A percentile compares a stretch with the other conserved stretches of the same genome.
phyloP scores from a whole-genome alignment of 2,113 vertebrate genomes.

The Toxotes chatareus region DNA sequence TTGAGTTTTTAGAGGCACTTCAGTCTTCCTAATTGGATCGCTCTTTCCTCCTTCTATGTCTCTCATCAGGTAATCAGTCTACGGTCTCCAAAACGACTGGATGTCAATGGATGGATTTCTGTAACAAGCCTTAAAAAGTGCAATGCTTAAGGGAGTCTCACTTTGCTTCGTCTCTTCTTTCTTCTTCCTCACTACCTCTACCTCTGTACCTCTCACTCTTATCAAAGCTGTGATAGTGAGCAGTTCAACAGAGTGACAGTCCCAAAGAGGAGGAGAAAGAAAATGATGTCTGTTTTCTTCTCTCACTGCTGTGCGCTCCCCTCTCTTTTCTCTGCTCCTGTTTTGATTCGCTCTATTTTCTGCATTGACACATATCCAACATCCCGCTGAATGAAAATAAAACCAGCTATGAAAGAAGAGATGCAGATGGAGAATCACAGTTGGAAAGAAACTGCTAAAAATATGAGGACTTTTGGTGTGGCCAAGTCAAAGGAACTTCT shows the following conservation, averaged over 20 bases:
- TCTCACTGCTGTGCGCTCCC: slow-evolving; percentile 14
- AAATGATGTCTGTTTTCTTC: slow-evolving; percentile 40
- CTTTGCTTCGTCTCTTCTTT: slow-evolving; percentile 48
- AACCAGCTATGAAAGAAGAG: slow-evolving; percentile 31
- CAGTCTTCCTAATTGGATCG: slow-evolving; percentile 68
- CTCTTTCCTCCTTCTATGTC: slow-evolving; percentile 39
- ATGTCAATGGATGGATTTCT: slow-evolving; percentile 56
- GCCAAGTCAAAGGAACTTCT: slow-evolving; percentile 38
- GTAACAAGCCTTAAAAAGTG: slow-evolving; percentile 58
- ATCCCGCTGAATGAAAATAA: slow-evolving; percentile 47
- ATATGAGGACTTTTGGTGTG: slow-evolving; percentile 21
- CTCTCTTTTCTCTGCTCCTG: slow-evolving; percentile 28
- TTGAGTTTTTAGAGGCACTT: slow-evolving; percentile 62
- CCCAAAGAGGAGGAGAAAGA: slow-evolving; percentile 37
- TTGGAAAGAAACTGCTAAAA: slow-evolving; percentile 42
- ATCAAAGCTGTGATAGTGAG: slow-evolving; percentile 50
- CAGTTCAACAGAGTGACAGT: slow-evolving; percentile 54
- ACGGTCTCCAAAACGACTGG: slow-evolving; percentile 4
- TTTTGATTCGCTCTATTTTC: slow-evolving; percentile 54
- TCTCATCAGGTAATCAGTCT: slow-evolving; percentile 68
- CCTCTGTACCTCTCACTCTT: slow-evolving; percentile 42
- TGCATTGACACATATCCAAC: slow-evolving; percentile 57
- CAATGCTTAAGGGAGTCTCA: slow-evolving; percentile 38
- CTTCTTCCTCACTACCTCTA: slow-evolving; percentile 5
- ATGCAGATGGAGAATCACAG: slow-evolving; percentile 48